Conservation (phyloP, 2,113 vertebrate species). For the Camelus dromedarius region DNA sequence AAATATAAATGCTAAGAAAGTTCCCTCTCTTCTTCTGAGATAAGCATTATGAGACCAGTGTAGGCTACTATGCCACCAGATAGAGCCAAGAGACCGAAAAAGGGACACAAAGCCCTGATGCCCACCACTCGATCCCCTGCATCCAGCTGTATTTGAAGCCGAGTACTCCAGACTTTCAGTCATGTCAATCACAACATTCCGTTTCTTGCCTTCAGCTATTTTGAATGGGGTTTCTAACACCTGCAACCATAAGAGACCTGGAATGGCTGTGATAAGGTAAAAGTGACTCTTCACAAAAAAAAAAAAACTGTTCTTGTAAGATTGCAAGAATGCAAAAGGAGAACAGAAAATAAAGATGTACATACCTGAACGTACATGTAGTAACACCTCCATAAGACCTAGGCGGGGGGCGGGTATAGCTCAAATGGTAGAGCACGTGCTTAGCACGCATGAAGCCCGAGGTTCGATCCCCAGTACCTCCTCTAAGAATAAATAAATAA, state of each 20-base stretch:
- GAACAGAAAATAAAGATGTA: neutral
- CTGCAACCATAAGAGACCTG: neutral
- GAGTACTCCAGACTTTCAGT: neutral
- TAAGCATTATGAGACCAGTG: neutral
- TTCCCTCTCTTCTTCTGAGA: neutral
- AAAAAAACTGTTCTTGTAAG: neutral
- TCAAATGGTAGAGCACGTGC: no score
- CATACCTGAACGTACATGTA: neutral
- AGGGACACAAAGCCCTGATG: neutral
- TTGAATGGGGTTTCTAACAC: neutral
- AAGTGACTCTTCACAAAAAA: slow-evolving; percentile 12
- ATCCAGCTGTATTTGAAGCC: neutral
- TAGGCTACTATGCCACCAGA: neutral
- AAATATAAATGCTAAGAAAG: neutral
- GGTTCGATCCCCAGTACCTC: no score
- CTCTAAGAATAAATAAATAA: no score
- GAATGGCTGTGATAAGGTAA: neutral
- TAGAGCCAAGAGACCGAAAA: neutral
- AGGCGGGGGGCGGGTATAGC: no score
- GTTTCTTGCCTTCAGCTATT: neutral
- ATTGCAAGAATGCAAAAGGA: slow-evolving; percentile 27
- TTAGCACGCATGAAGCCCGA: no score
- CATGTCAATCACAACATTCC: neutral
- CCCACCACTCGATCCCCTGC: neutral
- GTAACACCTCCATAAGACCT: neutral